phyloP scores from a whole-genome alignment of 2,888 invertebrate genomes.

The Gryllus longicercus region DNA sequence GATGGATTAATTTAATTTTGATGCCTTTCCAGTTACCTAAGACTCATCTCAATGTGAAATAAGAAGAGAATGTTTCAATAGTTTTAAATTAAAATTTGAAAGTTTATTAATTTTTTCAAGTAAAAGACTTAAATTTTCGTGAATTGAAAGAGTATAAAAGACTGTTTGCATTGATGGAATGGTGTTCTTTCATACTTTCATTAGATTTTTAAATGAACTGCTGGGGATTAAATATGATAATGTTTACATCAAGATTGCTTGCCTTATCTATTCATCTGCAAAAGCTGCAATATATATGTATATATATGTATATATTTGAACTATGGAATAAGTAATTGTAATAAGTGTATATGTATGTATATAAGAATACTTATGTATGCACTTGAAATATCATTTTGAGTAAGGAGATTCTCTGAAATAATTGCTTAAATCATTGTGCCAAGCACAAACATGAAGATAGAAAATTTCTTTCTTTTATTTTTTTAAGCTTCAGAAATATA shows the following conservation, averaged over 20 bases:
- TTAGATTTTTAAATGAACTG: constrained; percentile 25
- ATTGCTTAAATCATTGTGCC: too few relatives aligned
- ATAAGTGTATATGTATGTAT: not conserved
- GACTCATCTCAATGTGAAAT: too few relatives aligned
- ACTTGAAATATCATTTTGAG: constrained; percentile 21
- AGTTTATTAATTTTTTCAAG: too few relatives aligned
- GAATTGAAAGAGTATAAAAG: constrained; percentile 21
- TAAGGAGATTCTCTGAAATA: too few relatives aligned
- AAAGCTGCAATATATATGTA: not conserved
- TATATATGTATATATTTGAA: not conserved
- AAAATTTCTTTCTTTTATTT: constrained; percentile 29
- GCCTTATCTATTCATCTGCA: constrained; percentile 32
- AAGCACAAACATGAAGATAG: constrained; percentile 25
- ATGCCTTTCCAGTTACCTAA: too few relatives aligned
- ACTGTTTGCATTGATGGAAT: constrained; percentile 19
- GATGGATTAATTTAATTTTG: not conserved
- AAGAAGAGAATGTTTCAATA: too few relatives aligned
- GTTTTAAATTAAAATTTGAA: too few relatives aligned
- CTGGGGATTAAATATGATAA: constrained; percentile 30
- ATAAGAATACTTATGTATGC: not conserved
- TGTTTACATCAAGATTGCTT: constrained; percentile 33
- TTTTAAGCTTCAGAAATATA: too few relatives aligned
- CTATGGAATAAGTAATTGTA: not conserved
- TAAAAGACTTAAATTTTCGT: not conserved
- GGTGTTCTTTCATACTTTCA: constrained; percentile 27